Base-by-base conservation (phyloP, 2,113 vertebrate genomes). In the Lagenorhynchus albirostris region DNA sequence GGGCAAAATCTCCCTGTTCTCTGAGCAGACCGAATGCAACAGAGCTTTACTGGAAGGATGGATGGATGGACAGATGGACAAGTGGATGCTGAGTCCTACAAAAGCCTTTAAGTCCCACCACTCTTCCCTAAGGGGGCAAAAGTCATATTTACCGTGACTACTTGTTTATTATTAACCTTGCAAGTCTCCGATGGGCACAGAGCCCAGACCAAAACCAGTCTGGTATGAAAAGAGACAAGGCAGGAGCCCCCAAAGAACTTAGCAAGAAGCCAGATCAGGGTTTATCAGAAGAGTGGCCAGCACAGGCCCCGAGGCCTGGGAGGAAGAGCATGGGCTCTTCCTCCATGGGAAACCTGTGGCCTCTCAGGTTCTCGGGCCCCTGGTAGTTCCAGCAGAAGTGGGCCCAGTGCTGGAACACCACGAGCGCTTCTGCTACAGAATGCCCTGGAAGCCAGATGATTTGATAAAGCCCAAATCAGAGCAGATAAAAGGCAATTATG, bases 271-370 rank as follows among this genome's bases (percentile, higher is more conserved):
- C n/a, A 33, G 29, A 23, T 58, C 50, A 91, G 68, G 9, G 41
- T 5, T 74, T 17, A 38, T 36, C 6, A 36, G 73, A 71, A 94
- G 60, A 33, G 3, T 0, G 1, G 6, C 68, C 29, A n/a, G 23
- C 47, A 55, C 11, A 38, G 38, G 18, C 33, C n/a, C 38, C 18
- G 3, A 53, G 84, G 58, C 38, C 53, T 20, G 10, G 29, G 11
- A 58, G 47, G 82, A 47, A 50, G n/a, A 65, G 18, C 87, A 29
- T 21, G 18, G 17, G 0, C 1, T 65, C n/a, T n/a, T n/a, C n/a
- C n/a, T n/a, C n/a, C n/a, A n/a, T n/a, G n/a, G 8, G 2, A 0
- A 0, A 1, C 6, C 47, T 74, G 2, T 5, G 29, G 0, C 73
- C 50, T 47, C 82, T 26, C 21, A 25, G 68, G 65, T 79, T 85